Conservation (phyloP, 2,113 vertebrate species). For the Campylorhamphus procurvoides region DNA sequence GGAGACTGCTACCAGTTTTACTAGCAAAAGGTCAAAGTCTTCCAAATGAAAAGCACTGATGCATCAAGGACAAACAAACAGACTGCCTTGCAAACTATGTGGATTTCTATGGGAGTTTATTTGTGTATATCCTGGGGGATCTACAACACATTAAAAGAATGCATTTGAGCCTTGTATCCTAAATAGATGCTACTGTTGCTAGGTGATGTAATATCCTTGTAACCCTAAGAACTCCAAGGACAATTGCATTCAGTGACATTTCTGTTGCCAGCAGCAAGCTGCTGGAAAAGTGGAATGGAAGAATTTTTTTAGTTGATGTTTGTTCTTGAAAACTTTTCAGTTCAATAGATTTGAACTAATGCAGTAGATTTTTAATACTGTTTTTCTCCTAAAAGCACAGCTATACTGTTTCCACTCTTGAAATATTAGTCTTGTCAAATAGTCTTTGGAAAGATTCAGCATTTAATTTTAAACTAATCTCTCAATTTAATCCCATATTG, state of each 20-base stretch:
- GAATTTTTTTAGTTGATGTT: neutral
- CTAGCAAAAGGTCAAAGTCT: slow-evolving; percentile 21
- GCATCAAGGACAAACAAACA: slow-evolving; percentile 31
- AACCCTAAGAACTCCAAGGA: slow-evolving; percentile 25
- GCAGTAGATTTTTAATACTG: neutral
- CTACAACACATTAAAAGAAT: slow-evolving; percentile 18
- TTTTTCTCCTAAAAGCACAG: neutral
- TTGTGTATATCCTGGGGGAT: slow-evolving; percentile 35
- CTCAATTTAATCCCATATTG: neutral
- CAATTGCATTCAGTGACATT: neutral
- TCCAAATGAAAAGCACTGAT: slow-evolving; percentile 32
- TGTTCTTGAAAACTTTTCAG: neutral
- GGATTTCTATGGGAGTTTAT: neutral
- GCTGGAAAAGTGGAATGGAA: neutral
- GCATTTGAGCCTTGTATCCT: slow-evolving; percentile 22
- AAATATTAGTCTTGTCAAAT: neutral
- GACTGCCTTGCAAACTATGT: neutral
- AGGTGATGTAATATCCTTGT: slow-evolving; percentile 39
- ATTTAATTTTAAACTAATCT: slow-evolving; percentile 38
- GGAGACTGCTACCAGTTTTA: neutral
- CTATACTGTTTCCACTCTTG: neutral
- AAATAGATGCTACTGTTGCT: slow-evolving; percentile 45
- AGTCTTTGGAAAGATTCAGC: slow-evolving; percentile 36
- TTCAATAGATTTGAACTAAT: neutral
- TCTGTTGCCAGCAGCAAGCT: neutral